Evolutionary conservation across 2,113 vertebrate species (phyloP).

Genomic region (Sminthopsis crassicaudata): DNA sequence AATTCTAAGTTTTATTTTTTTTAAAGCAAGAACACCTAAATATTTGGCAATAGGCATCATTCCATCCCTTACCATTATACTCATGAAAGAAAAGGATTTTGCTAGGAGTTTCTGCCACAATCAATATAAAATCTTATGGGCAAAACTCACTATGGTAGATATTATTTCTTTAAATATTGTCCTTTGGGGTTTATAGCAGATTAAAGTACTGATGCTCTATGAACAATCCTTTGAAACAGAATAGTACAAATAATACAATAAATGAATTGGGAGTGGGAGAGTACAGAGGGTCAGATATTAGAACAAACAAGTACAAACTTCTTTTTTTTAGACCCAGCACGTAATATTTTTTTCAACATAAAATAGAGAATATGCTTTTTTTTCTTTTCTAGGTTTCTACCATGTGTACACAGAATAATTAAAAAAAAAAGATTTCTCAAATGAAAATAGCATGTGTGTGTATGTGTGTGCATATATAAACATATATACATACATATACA

Average conservation of each 20-base stretch:
- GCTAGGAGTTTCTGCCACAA: not conserved
- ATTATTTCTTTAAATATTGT: slow-evolving; percentile 22
- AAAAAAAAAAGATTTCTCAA: slow-evolving; percentile 61
- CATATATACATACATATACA: slow-evolving; percentile 25
- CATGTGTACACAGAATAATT: slow-evolving; percentile 55
- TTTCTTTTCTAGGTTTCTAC: slow-evolving; percentile 38
- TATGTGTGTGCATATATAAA: too few species aligned
- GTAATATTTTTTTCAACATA: slow-evolving; percentile 63
- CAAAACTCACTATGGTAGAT: not conserved
- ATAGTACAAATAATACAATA: slow-evolving; percentile 31
- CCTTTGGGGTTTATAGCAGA: not conserved
- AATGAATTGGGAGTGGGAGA: slow-evolving; percentile 10
- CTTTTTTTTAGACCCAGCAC: slow-evolving; percentile 43
- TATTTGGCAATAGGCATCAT: not conserved
- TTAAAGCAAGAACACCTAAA: not conserved
- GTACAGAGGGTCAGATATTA: not conserved
- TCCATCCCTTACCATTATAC: not conserved
- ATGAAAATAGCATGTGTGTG: slow-evolving; percentile 50
- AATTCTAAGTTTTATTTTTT: slow-evolving; percentile 41
- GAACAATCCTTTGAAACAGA: slow-evolving; percentile 64
- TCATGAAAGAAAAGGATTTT: not conserved
- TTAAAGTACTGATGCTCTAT: slow-evolving; percentile 51
- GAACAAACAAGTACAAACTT: slow-evolving; percentile 55
- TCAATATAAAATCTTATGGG: not conserved
- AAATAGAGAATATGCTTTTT: slow-evolving; percentile 62